phyloP scores from a whole-genome alignment of 2,113 vertebrate genomes.

The Dinomys branickii region DNA sequence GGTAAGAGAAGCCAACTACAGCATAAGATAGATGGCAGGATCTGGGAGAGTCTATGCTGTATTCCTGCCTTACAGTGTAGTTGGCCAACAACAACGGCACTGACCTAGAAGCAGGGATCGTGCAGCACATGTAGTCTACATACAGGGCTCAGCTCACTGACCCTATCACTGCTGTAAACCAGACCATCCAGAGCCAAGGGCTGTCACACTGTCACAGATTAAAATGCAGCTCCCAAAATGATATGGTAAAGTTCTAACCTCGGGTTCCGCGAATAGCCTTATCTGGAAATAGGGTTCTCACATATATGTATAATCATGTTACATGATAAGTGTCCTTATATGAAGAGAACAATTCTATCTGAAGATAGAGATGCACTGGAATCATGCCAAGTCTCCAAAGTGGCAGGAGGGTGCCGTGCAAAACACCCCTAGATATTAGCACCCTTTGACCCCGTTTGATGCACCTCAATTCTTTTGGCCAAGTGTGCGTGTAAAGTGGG shows the following conservation, averaged over 20 bases:
- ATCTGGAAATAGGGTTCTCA: neutral
- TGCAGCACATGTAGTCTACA: neutral
- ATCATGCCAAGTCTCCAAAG: neutral
- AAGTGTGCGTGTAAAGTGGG: neutral
- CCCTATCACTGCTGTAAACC: neutral
- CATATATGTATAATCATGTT: neutral
- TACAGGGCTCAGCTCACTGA: neutral
- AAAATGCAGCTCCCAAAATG: neutral
- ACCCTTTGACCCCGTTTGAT: neutral
- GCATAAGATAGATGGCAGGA: slow-evolving; percentile 85
- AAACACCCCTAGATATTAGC: neutral
- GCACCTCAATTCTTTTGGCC: neutral
- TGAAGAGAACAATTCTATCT: neutral
- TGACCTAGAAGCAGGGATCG: neutral
- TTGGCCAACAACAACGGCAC: slow-evolving; percentile 72
- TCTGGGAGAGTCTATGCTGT: slow-evolving; percentile 88
- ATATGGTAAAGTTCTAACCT: neutral
- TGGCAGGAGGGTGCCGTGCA: neutral
- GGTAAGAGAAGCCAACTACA: neutral
- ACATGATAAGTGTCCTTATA: neutral
- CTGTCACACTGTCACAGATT: neutral
- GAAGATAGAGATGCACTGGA: neutral
- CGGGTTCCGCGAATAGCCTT: neutral
- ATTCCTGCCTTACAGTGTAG: slow-evolving; percentile 86
- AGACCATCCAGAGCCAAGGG: neutral